Conservation (phyloP, 2,113 vertebrate genomes). For the Scytalopus superciliaris region DNA sequence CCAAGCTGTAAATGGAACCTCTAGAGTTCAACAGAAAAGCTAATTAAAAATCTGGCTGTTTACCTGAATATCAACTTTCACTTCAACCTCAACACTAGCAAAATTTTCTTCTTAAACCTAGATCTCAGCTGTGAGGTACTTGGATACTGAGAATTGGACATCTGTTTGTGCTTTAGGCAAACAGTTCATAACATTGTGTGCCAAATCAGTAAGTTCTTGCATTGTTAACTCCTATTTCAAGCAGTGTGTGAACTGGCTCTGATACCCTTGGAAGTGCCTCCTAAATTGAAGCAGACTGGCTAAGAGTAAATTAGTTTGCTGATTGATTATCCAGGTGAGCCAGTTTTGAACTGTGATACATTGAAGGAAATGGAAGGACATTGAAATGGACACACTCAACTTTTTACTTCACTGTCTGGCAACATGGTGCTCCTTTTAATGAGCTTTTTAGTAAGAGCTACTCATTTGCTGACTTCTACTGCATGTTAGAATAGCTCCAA, state of each 20-base stretch:
- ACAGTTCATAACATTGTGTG: constrained; percentile 8
- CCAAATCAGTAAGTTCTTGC: constrained; percentile 29
- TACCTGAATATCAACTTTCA: background rate
- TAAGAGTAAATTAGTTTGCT: background rate
- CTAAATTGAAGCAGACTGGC: background rate
- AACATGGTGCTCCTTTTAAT: background rate
- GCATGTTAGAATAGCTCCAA: background rate
- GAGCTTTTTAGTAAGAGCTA: background rate
- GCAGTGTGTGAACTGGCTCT: background rate
- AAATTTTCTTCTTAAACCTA: constrained; percentile 44
- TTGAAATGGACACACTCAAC: background rate
- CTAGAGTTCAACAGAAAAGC: background rate
- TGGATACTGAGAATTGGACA: constrained; percentile 27
- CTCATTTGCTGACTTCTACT: background rate
- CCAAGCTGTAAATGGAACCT: background rate
- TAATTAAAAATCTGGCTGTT: background rate
- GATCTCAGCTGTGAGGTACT: constrained; percentile 30
- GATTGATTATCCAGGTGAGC: background rate
- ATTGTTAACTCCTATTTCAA: constrained; percentile 30
- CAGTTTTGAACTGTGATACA: background rate
- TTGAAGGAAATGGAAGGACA: background rate
- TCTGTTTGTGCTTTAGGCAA: constrained; percentile 50
- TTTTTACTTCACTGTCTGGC: background rate
- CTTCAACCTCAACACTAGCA: background rate
- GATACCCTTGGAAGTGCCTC: background rate